Conservation (phyloP, 2,113 vertebrate species). For the Hydropotes inermis region DNA sequence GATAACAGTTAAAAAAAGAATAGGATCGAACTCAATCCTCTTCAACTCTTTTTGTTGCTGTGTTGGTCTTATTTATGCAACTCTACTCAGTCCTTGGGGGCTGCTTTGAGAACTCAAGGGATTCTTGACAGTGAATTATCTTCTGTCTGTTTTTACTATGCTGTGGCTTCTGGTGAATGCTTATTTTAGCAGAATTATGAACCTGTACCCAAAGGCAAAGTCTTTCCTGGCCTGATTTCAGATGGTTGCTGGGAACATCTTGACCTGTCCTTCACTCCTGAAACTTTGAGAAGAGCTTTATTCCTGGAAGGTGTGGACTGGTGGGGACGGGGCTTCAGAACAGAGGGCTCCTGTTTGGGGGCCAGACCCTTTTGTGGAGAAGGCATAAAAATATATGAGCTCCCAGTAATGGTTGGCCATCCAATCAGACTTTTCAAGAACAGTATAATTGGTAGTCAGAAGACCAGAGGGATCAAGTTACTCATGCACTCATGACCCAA, state of each 20-base stretch:
- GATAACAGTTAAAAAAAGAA: not conserved
- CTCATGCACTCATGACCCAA: not conserved
- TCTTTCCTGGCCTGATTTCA: not conserved
- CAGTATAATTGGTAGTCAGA: not conserved
- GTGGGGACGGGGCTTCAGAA: not conserved
- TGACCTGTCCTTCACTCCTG: not conserved
- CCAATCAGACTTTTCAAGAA: not conserved
- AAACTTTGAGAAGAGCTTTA: not conserved
- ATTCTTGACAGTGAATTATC: not conserved
- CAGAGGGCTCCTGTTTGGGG: not conserved
- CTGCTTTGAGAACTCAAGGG: not conserved
- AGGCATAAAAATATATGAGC: not conserved
- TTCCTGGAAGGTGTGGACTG: not conserved
- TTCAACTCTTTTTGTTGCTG: not conserved
- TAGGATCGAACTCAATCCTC: not conserved
- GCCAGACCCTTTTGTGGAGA: not conserved
- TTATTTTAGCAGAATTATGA: not conserved
- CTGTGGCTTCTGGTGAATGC: not conserved
- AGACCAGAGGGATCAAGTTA: not conserved
- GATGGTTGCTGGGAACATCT: not conserved
- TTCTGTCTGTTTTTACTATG: not conserved
- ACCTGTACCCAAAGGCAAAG: not conserved
- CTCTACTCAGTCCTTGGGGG: not conserved
- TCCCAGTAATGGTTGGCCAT: not conserved
- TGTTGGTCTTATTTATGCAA: not conserved